Conservation (phyloP, 2,797 vertebrate genomes). For the Lycodopsis pacificus region DNA sequence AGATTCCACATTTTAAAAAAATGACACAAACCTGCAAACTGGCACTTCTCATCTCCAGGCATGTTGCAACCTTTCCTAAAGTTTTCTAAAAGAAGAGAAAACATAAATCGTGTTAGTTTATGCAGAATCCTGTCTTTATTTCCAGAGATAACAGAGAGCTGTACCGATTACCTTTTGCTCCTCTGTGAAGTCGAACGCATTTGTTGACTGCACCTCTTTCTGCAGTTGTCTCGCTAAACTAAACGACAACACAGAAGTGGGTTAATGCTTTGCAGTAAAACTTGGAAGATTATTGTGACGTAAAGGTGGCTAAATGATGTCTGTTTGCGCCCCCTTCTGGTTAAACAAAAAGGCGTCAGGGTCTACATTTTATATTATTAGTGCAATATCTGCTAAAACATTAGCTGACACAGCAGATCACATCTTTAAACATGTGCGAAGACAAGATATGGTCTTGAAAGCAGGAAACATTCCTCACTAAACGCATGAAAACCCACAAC, state of each 20-base stretch:
- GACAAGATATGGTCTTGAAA: neutral
- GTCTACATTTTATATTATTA: conserved; percentile 8
- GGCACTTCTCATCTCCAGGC: conserved; percentile 95
- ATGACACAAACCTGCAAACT: conserved; percentile 91
- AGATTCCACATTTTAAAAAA: neutral
- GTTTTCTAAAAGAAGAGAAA: conserved; percentile 87
- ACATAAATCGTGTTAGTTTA: neutral
- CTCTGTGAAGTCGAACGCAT: conserved; percentile 93
- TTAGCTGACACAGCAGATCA: neutral
- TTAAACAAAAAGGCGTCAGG: neutral
- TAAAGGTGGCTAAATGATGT: neutral
- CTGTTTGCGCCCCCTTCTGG: conserved; percentile 62
- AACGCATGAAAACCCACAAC: conserved; percentile 69
- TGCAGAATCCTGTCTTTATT: neutral
- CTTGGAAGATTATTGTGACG: neutral
- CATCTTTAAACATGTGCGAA: neutral
- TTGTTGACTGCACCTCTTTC: conserved; percentile 94
- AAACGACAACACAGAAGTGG: conserved; percentile 40
- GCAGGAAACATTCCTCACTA: conserved; percentile 45
- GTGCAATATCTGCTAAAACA: conserved; percentile 22
- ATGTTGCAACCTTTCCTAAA: conserved; percentile 96
- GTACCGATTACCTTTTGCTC: conserved; percentile 94
- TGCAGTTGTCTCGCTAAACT: conserved; percentile 97
- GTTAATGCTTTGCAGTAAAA: conserved; percentile 26
- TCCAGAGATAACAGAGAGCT: neutral